These are phyloP conservation scores for Danionella dracula DNA, from an alignment of 2,797 vertebrate genomes.

Conservation along the genomic window DNA sequence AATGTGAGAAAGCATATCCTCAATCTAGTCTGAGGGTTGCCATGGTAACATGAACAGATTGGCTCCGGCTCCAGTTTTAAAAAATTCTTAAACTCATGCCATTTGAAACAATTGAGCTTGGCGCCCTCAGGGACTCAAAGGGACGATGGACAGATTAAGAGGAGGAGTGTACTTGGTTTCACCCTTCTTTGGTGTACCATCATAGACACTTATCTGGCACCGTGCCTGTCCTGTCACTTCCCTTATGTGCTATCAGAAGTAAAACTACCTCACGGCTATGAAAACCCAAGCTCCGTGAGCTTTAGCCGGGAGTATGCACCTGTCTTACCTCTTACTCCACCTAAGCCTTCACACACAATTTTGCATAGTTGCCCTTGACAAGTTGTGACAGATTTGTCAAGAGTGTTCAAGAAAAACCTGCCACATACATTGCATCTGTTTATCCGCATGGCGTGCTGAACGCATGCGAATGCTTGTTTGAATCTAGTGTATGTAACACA, in stretches of 20 bases:
- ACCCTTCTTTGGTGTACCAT: neutral
- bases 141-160: neutral
- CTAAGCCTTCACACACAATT: slow-evolving; percentile 2
- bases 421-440: slow-evolving; percentile 5
- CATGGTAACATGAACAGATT: slow-evolving; percentile 7
- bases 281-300: neutral
- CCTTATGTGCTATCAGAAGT: neutral
- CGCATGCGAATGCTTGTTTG: neutral
- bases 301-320: neutral
- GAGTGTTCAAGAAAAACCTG: neutral
- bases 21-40: neutral
- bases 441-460: neutral
- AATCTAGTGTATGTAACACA: neutral
- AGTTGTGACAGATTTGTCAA: slow-evolving; percentile 21
- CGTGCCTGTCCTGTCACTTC: neutral
- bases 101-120: slow-evolving; percentile 9
- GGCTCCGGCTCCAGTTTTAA: neutral
- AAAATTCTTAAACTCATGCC: neutral
- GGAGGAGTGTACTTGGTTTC: neutral
- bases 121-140: neutral
- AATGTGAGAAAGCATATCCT: slow-evolving; percentile 7
- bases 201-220: neutral
- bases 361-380: slow-evolving; percentile 9
- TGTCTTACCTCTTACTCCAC: neutral
- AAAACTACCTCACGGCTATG: neutral